phyloP scores from a whole-genome alignment of 2,888 invertebrate genomes.

The Euproctis similis region DNA sequence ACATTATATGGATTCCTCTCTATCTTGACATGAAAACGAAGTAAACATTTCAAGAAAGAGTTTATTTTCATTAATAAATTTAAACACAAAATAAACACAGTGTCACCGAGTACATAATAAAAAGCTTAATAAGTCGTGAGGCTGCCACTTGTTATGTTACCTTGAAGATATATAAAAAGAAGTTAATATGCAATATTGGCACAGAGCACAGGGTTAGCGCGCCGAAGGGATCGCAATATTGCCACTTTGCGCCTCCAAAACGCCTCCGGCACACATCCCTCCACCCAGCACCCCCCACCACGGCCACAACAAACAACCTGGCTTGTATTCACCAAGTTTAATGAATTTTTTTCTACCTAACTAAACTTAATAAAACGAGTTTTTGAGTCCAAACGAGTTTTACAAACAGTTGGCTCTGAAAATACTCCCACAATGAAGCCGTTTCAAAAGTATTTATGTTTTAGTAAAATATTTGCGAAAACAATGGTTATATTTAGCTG shows the following conservation, averaged over 20 bases:
- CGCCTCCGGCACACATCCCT: slow-evolving; percentile 4
- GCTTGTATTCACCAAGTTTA: slow-evolving; percentile 25
- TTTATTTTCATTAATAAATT: too few relatives aligned
- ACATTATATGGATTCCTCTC: too few relatives aligned
- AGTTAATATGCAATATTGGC: slow-evolving; percentile 29
- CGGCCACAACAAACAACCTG: slow-evolving; percentile 33
- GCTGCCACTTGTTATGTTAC: background rate
- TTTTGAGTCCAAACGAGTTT: slow-evolving; percentile 14
- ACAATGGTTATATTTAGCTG: too few relatives aligned
- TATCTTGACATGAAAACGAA: too few relatives aligned
- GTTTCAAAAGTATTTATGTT: slow-evolving; percentile 1
- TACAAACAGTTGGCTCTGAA: slow-evolving; percentile 10
- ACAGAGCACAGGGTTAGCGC: slow-evolving; percentile 18
- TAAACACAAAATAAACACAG: too few relatives aligned
- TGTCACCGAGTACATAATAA: too few relatives aligned
- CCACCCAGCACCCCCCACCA: background rate
- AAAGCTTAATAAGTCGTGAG: too few relatives aligned
- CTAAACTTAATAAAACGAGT: slow-evolving; percentile 20
- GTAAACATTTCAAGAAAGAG: too few relatives aligned
- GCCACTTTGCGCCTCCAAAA: slow-evolving; percentile 17
- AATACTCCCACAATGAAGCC: slow-evolving; percentile 8
- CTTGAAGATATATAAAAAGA: slow-evolving; percentile 16
- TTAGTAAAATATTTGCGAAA: too few relatives aligned
- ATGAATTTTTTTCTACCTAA: slow-evolving; percentile 24
- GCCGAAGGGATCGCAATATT: slow-evolving; percentile 36